A percentile compares a stretch with the other conserved stretches of the same genome.
Conservation (phyloP, 2,888 invertebrate species). For the Ichneumon xanthorius region DNA sequence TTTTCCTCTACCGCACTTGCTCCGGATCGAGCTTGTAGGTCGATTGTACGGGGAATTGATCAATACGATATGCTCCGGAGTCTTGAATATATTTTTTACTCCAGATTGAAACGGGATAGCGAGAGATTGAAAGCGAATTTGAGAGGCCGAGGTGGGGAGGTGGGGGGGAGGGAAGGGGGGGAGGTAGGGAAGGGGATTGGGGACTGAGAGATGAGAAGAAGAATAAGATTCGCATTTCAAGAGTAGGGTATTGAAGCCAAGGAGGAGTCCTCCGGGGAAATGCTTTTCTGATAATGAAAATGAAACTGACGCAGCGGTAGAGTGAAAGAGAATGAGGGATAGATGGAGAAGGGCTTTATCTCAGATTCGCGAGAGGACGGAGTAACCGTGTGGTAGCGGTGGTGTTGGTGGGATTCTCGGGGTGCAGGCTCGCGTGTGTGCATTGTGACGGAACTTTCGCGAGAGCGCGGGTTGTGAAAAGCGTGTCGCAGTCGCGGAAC, state of each 20-base stretch:
- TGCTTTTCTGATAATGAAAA: slow-evolving; percentile 67
- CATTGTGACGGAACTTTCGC: slow-evolving; percentile 8
- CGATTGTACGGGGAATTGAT: slow-evolving; percentile 10
- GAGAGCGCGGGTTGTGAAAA: slow-evolving; percentile 2
- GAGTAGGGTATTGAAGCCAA: slow-evolving; percentile 56
- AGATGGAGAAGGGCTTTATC: slow-evolving; percentile 51
- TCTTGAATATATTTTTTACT: slow-evolving; percentile 17
- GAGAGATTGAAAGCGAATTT: slow-evolving; percentile 47
- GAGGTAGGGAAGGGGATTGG: not conserved
- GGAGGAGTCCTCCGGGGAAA: slow-evolving; percentile 62
- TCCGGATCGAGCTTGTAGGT: not conserved
- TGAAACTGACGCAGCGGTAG: slow-evolving; percentile 41
- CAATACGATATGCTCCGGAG: not conserved
- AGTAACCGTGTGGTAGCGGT: not conserved
- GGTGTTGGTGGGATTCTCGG: slow-evolving; percentile 33
- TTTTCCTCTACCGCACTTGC: not conserved
- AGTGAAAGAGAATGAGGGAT: slow-evolving; percentile 24
- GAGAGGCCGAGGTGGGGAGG: not conserved
- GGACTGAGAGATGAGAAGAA: not conserved
- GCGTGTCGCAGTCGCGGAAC: slow-evolving; percentile 8
- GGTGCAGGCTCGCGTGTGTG: slow-evolving; percentile 36
- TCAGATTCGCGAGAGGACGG: slow-evolving; percentile 28
- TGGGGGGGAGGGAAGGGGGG: too few relatives aligned
- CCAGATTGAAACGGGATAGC: slow-evolving; percentile 11
- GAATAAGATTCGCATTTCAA: slow-evolving; percentile 53